phyloP scores from a whole-genome alignment of 2,888 invertebrate species.

The Agrotis ipsilon region DNA sequence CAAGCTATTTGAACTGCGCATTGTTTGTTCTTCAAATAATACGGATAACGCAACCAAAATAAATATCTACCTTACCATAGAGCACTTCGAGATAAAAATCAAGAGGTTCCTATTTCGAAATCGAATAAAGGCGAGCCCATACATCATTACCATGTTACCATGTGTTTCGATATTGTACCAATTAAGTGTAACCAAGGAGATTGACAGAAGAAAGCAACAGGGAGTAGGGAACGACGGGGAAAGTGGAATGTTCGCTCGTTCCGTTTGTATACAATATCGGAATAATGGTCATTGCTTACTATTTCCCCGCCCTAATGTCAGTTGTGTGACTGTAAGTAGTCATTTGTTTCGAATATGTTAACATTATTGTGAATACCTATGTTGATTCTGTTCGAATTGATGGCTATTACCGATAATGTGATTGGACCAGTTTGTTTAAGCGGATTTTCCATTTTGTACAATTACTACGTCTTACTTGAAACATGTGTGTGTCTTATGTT shows the following conservation, averaged over 20 bases:
- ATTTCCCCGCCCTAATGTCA: constrained; percentile 69
- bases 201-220: constrained; percentile 84
- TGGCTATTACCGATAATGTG: constrained; percentile 35
- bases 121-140: constrained; percentile 36
- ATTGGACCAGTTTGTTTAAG: constrained; percentile 5
- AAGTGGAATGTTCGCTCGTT: constrained; percentile 78
- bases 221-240: constrained; percentile 77
- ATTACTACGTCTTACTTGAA: neutral
- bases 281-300: constrained; percentile 71
- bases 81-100: constrained; percentile 51
- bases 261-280: constrained; percentile 73
- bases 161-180: constrained; percentile 78
- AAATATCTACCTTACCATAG: constrained; percentile 43
- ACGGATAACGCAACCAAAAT: constrained; percentile 27
- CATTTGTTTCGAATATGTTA: constrained; percentile 44
- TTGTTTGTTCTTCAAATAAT: constrained; percentile 48
- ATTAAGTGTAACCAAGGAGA: constrained; percentile 79
- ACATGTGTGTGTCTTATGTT: no score
- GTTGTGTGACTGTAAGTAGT: constrained; percentile 65
- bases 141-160: constrained; percentile 62
- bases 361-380: constrained; percentile 30
- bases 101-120: constrained; percentile 44
- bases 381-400: constrained; percentile 31
- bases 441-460: neutral
- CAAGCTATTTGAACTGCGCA: constrained; percentile 24